These are phyloP conservation scores for Agrochola litura DNA, from an alignment of 2,888 invertebrate genomes.

Conservation along the genomic window DNA sequence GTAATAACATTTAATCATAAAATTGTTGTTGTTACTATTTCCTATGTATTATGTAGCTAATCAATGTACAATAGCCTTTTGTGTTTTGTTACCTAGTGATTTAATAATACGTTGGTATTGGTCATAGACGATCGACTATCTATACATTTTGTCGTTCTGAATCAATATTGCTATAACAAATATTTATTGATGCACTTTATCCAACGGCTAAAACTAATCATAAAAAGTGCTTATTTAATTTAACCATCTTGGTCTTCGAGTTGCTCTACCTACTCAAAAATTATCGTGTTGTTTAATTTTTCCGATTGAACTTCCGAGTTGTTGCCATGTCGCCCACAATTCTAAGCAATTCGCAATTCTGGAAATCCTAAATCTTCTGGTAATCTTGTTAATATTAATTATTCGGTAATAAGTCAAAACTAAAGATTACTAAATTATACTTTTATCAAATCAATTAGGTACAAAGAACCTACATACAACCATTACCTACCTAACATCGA, in stretches of 20 bases:
- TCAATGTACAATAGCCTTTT: neutral
- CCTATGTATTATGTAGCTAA: neutral
- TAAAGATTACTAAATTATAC: neutral
- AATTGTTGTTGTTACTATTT: neutral
- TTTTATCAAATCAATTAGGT: neutral
- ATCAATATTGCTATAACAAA: neutral
- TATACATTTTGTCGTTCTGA: neutral
- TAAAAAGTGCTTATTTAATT: neutral
- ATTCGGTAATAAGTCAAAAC: neutral
- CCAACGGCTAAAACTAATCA: neutral
- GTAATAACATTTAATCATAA: neutral
- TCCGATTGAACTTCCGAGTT: too few relatives aligned
- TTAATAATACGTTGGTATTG: neutral
- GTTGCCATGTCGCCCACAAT: neutral
- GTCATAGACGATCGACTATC: neutral
- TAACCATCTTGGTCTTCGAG: neutral
- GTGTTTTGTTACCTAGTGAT: neutral
- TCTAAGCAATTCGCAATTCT: neutral
- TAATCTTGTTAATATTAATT: neutral
- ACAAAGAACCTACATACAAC: neutral
- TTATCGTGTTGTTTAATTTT: neutral
- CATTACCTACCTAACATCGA: constrained; percentile 21
- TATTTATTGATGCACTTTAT: neutral
- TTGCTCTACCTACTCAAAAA: neutral
- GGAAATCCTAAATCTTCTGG: neutral